Base-by-base conservation (phyloP, 2,113 vertebrate genomes). In the Pithys albifrons region DNA sequence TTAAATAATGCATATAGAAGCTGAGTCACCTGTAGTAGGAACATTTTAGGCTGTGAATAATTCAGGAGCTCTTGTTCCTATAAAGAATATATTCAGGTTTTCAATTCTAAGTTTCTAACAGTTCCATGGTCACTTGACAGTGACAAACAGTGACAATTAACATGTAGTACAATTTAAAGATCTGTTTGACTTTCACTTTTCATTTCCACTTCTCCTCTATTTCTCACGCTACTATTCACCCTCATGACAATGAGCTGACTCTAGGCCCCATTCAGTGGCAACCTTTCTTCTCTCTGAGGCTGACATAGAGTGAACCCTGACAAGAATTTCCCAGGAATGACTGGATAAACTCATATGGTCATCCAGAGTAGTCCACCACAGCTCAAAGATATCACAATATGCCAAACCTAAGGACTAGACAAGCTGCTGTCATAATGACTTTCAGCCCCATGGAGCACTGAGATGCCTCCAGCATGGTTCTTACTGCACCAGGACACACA, bases 21-120 rank as follows among this genome's bases (percentile, higher is more conserved):
- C 75, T 88, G 93, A 96, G 79, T 94, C 95, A 95, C 86, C 69
- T 78, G 83, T 87, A 83, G 57, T 65, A 85, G 57, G 65, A 91
- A 86, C 52, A 61, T 61, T 89, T 95, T 48, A 67, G 39, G 9
- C 48, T 86, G 67, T 94, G 52, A 43, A 86, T 95, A 93, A 93
- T 93, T 92, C 49, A 95, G 25, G 28, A 78, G 37, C 22, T 89
- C 94, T 96, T 89, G 52, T 91, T 87, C 65, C n/a, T 69, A 10
- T 61, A 57, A 91, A 78, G 69, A 81, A 69, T 81, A 59, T 28
- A 85, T 86, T 69, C 49, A 82, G 49, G 6, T 57, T 95, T 90
- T 82, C n/a, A 58, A 2, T 78, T 81, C 76, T 72, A 28, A 78
- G 39, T 37, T 64, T 93, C 57, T 75, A 72, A 33, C 48, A 49